Evolutionary conservation across 2,888 invertebrate genomes (phyloP), one percentile per base, ranked within the genome.

Genomic region (Dyspetes luteomarginatus): DNA sequence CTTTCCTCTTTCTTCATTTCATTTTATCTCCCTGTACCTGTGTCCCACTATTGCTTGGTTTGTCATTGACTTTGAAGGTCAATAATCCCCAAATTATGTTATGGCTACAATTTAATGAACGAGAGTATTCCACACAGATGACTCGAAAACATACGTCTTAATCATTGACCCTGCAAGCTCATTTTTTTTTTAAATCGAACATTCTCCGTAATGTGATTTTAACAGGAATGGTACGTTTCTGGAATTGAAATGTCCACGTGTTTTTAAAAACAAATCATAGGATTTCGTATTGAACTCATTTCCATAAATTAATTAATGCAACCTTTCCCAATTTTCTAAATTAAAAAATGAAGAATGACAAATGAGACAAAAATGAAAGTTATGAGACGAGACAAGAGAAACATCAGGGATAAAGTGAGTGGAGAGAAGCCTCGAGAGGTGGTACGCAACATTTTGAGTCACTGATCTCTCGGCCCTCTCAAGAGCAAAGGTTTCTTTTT

Each of bases 401-500:
- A 17, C 45, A 56, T 22, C 22, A 36, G 30, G 41, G 65, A 28
- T 19, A 30, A 7, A 24, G 56, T 17, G 30, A n/a, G n/a, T n/a
- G n/a, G n/a, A n/a, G n/a, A n/a, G 55, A 52, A 65, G 68, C 45
- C 72, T 56, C 24, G 58, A 81, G 30, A 71, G 81, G 26, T 56
- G 22, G 24, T 48, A 81, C 65, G 69, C 77, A 77, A 69, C 77
- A 81, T 81, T 68, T 74, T 52, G 68, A 73, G 68, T 78, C 82
- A 68, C 75, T 58, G 79, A 82, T 79, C 79, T 75, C 71, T 64
- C 26, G 62, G 30, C 64, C 65, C 30, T 48, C 69, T 72, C 52
- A 58, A 41, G 45, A 73, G 55, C 26, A n/a, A n/a, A 9, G 64
- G 4, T 22, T 65, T 41, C 36, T 69, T 28, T 50, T 64, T 26